Percentiles rank a stretch among this genome's conserved stretches.
Evolutionary conservation across 2,888 invertebrate species (phyloP).

Genomic region (Acanthosoma haemorrhoidale): DNA sequence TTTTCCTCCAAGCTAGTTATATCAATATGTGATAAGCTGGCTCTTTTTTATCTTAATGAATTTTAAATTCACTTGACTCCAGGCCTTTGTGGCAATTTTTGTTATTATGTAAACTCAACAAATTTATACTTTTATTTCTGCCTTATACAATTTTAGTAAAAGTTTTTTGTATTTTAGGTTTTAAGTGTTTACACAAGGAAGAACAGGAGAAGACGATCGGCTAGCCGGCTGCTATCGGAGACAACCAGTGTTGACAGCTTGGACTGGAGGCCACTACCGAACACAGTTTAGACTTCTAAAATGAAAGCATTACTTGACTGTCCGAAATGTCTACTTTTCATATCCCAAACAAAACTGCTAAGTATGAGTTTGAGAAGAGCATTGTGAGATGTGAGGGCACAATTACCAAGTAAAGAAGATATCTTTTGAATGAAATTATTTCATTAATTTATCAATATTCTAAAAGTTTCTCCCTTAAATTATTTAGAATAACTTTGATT

Average conservation of each 20-base stretch:
- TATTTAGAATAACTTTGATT: no score
- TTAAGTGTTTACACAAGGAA: slow-evolving; percentile 5
- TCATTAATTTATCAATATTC: no score
- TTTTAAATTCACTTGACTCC: no score
- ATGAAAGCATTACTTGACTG: background rate
- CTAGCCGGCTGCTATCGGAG: slow-evolving; percentile 12
- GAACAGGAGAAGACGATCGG: slow-evolving; percentile 11
- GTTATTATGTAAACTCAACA: no score
- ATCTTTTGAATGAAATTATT: no score
- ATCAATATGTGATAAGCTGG: no score
- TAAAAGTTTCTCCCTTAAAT: no score
- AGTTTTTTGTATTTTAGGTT: background rate
- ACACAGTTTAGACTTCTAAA: slow-evolving; percentile 18
- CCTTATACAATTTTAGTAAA: background rate
- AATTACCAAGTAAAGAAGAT: no score
- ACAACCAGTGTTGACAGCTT: slow-evolving; percentile 19
- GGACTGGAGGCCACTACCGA: slow-evolving; percentile 6
- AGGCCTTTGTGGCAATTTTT: no score
- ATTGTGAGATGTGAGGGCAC: background rate
- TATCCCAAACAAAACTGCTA: background rate
- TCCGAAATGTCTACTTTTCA: slow-evolving; percentile 4
- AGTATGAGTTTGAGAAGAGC: background rate
- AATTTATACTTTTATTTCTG: background rate
- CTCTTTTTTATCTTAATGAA: no score
- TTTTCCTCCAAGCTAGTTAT: no score